Evolutionary conservation across 2,888 invertebrate species (phyloP).

Genomic region (Oxycera nigricornis): DNA sequence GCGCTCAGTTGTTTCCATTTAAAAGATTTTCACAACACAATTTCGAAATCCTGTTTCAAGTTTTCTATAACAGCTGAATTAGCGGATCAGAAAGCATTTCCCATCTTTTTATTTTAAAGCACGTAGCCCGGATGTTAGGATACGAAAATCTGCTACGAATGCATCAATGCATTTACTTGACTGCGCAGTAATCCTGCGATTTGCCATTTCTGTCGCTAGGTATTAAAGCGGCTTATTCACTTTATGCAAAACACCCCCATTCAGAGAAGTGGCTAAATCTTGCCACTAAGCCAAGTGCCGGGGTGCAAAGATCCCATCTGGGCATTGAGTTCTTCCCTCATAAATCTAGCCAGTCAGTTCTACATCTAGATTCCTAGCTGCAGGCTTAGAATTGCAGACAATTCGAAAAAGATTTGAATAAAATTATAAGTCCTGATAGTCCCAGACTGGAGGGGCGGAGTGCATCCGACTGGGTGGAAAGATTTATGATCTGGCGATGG

Average conservation of each 20-base stretch:
- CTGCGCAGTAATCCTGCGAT: background rate
- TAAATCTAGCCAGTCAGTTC: background rate
- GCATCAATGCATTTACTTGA: background rate
- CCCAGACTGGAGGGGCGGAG: slow-evolving; percentile 16
- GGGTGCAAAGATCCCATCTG: slow-evolving; percentile 9
- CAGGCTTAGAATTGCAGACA: background rate
- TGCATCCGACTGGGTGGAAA: slow-evolving; percentile 39
- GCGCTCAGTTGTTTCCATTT: too few species aligned
- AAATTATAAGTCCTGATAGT: slow-evolving; percentile 24
- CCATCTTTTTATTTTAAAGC: too few species aligned
- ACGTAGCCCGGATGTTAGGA: too few species aligned
- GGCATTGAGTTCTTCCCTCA: background rate
- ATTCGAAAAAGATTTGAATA: slow-evolving; percentile 37
- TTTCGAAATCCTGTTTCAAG: too few species aligned
- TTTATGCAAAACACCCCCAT: background rate
- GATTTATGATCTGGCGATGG: slow-evolving; percentile 45
- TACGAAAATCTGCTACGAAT: background rate
- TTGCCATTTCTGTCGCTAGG: background rate
- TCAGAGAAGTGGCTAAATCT: background rate
- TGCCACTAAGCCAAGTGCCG: background rate
- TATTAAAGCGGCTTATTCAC: slow-evolving; percentile 8
- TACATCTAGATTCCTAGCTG: background rate
- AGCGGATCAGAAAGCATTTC: too few species aligned
- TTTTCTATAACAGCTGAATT: too few species aligned
- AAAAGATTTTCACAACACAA: too few species aligned